Base-by-base conservation (phyloP, 2,797 vertebrate species). In the Acanthiza pusilla region DNA sequence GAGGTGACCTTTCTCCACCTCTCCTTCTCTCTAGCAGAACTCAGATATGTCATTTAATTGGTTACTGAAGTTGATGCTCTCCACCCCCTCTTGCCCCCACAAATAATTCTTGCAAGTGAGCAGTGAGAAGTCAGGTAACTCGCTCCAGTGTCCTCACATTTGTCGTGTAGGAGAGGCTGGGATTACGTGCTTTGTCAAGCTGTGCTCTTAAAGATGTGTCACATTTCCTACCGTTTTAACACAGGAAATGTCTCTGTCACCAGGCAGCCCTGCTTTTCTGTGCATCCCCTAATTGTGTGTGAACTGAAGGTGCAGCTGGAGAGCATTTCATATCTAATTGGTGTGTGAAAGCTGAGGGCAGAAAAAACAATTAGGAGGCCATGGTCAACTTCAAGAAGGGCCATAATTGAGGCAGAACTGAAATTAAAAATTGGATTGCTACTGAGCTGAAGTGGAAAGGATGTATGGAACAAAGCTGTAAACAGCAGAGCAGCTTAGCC, bases 351-450 rank as follows among this genome's bases (percentile, higher is more conserved):
- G 82, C 85, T 85, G 79, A 81, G 87, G 85, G 68, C 76, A 91
- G 76, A 70, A 57, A 89, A 91, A 88, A 90, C 89, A 86, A 67
- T 75, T 93, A 89, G 66, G 32, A 91, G 89, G 91, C 82, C 77
- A 29, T 34, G 85, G 91, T 79, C 92, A 86, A 2, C 79, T n/a
- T 89, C 43, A 66, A 94, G 85, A 91, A 78, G 53, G 70, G 34
- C 87, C 85, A 36, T 89, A 91, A 91, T 76, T 73, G 91, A 90
- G 83, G 77, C 62, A 90, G 88, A 86, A 67, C 22, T 79, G 67
- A 84, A 95, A 80, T 91, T 62, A 92, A 73, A 94, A 86, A 84
- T 76, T 66, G 74, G 70, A 86, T 88, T 91, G 72, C 73, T 81
- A 27, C 91, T 17, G 51, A 89, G 76, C 60, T 76, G 73, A 53